Evolutionary conservation across 2,797 vertebrate species (phyloP), one percentile per base, ranked within the genome.

Genomic region (Knipowitschia caucasica): DNA sequence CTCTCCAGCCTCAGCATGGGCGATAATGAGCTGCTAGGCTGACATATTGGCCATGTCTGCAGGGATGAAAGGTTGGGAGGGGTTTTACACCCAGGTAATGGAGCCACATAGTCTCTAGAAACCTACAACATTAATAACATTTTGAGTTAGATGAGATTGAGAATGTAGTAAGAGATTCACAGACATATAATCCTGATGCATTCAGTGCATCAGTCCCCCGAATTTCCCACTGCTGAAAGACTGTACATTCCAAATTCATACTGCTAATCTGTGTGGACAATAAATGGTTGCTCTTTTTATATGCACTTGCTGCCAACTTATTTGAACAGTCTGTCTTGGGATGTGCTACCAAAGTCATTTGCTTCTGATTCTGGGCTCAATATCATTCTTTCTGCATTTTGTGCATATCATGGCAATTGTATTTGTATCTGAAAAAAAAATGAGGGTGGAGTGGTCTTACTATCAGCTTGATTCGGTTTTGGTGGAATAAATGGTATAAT

Each of bases 1-100:
- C 80, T 81, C 72, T 66, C 51, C 53, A 57, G 69, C 65, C 68
- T 64, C 70, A 62, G 78, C 50, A 25, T 84, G 71, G 77, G 79
- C 43, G 78, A 86, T 88, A 87, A 89, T 87, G 82, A 89, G 79
- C 73, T 75, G 75, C 78, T 38, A 67, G 64, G 56, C 62, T 71
- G 70, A 74, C 77, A 72, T 78, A 71, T 66, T 81, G 71, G 63
- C 74, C 63, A 64, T 59, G 73, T 85, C 81, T 80, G 76, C 68
- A 56, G 63, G 20, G 24, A 62, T 59, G 55, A 66, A 58, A 51
- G 59, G 60, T 71, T 24, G 23, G 62, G 63, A 46, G 70, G 59
- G 69, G 53, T 50, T 49, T 60, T 67, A 80, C 75, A 72, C 71
- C 65, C 34, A 17, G 74, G 62, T 74, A 76, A 61, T 53, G 39